phyloP scores from a whole-genome alignment of 2,797 vertebrate genomes.

The Pteropus rufus region DNA sequence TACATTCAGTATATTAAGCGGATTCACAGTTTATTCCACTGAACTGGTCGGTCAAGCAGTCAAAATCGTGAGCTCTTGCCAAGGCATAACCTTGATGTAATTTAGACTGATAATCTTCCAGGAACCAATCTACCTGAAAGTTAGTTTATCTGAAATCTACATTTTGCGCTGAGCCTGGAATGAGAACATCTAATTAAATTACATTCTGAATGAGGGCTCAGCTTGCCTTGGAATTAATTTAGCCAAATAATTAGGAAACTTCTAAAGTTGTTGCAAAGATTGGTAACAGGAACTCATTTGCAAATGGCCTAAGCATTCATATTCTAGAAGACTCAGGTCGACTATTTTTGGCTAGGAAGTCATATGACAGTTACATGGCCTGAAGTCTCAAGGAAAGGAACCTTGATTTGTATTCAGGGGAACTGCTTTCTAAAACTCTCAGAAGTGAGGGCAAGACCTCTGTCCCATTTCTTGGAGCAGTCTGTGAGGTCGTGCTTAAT shows the following conservation, averaged over 20 bases:
- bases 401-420: background rate
- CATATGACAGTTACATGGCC: background rate
- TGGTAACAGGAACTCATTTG: constrained; percentile 58
- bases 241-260: constrained; percentile 63
- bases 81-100: constrained; percentile 17
- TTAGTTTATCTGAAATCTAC: constrained; percentile 45
- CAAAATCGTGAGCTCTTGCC: background rate
- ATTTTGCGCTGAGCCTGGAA: constrained; percentile 25
- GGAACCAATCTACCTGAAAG: constrained; percentile 34
- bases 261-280: constrained; percentile 47
- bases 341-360: constrained; percentile 59
- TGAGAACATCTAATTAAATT: constrained; percentile 61
- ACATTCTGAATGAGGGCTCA: constrained; percentile 47
- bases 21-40: constrained; percentile 29
- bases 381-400: background rate
- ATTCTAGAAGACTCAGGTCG: constrained; percentile 49
- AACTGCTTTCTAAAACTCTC: background rate
- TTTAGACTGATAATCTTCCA: background rate
- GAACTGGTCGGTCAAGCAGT: background rate
- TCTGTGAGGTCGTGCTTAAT: background rate
- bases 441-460: background rate
- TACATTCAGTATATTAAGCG: background rate
- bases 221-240: constrained; percentile 64
- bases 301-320: constrained; percentile 38
- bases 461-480: background rate